These are phyloP conservation scores for Upupa epops DNA, from an alignment of 2,113 vertebrate species.

Conservation along the genomic window DNA sequence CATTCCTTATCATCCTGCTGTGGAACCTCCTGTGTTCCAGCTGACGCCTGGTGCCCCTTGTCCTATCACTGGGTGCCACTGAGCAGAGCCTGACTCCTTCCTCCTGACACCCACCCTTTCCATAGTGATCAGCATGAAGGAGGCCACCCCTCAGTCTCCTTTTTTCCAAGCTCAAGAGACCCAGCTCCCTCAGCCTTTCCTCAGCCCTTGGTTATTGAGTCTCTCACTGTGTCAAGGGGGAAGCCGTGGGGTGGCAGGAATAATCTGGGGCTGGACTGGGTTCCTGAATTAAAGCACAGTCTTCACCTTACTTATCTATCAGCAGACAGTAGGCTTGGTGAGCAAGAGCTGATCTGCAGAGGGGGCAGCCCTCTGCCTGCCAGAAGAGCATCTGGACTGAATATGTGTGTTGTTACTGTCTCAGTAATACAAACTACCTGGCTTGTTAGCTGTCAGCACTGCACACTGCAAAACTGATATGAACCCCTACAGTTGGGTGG, in stretches of 20 bases:
- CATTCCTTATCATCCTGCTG: too few relatives aligned
- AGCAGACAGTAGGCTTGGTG: not conserved
- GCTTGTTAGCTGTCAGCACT: slow-evolving; percentile 44
- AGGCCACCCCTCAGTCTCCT: too few relatives aligned
- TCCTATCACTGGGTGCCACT: too few relatives aligned
- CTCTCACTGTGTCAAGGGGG: too few relatives aligned
- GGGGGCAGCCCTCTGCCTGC: not conserved
- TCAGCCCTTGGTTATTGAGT: too few relatives aligned
- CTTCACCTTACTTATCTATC: not conserved
- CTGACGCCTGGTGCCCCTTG: too few relatives aligned
- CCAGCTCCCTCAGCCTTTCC: too few relatives aligned
- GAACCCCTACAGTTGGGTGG: not conserved
- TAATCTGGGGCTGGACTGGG: not conserved
- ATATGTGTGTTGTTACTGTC: slow-evolving; percentile 23
- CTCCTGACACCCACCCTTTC: too few relatives aligned
- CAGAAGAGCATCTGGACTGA: slow-evolving; percentile 10
- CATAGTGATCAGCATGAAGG: too few relatives aligned
- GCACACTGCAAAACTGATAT: not conserved
- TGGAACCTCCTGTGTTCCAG: too few relatives aligned
- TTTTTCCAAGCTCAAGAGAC: too few relatives aligned
- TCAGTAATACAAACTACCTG: slow-evolving; percentile 28
- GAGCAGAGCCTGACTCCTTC: too few relatives aligned
- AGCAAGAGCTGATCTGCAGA: slow-evolving; percentile 12
- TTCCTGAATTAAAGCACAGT: not conserved
- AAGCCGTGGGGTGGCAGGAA: not conserved